Percentiles rank a stretch among this genome's conserved stretches.
Conservation (phyloP, 2,113 vertebrate species). For the Prochilodus magdalenae region DNA sequence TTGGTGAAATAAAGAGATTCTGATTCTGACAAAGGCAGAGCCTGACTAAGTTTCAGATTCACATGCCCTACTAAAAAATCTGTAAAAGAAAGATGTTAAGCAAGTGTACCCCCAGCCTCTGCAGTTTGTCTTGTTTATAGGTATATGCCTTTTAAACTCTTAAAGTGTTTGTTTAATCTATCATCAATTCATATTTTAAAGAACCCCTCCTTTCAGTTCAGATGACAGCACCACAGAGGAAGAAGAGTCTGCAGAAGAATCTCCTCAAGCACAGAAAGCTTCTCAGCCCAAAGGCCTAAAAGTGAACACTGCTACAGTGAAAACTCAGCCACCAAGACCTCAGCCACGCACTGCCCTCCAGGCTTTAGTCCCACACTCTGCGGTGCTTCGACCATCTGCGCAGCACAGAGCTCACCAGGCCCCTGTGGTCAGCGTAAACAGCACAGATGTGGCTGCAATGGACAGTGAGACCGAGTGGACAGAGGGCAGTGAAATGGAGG, state of each 20-base stretch:
- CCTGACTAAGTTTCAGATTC: no score
- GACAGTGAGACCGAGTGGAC: constrained; percentile 72
- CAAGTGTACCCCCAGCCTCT: no score
- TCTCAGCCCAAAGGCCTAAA: constrained; percentile 42
- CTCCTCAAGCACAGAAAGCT: constrained; percentile 57
- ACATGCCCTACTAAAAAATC: no score
- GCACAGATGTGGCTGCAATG: constrained; percentile 55
- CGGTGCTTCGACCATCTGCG: constrained; percentile 29
- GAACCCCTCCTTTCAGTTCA: constrained; percentile 88
- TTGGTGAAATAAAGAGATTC: no score
- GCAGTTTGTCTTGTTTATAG: no score
- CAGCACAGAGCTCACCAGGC: constrained; percentile 34
- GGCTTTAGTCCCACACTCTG: constrained; percentile 36
- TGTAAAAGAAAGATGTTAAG: no score
- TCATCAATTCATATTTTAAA: constrained; percentile 48
- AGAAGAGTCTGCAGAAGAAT: constrained; percentile 70
- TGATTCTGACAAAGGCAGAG: no score
- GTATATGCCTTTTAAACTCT: background rate
- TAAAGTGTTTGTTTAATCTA: background rate
- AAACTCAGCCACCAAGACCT: constrained; percentile 40
- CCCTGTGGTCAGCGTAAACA: constrained; percentile 43
- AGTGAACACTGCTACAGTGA: constrained; percentile 40
- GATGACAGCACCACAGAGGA: constrained; percentile 82
- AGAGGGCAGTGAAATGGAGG: constrained; percentile 76
- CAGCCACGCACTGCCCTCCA: background rate